Base-by-base conservation (phyloP, 2,797 vertebrate species). In the Lithobates pipiens region DNA sequence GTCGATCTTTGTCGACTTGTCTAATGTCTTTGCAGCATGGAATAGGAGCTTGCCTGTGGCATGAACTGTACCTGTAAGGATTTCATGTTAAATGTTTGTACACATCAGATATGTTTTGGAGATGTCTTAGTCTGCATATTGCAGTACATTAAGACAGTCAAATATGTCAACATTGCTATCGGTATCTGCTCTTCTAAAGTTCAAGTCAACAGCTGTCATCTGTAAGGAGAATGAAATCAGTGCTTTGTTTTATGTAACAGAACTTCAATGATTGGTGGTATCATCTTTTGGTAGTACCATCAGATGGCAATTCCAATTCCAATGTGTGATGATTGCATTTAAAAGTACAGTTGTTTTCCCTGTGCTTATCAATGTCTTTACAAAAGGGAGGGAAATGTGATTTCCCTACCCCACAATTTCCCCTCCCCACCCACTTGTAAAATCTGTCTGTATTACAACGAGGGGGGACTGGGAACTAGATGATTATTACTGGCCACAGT, bases 131-230 rank as follows among this genome's bases (percentile, higher is more conserved):
- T 54, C 23, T 81, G 50, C 39, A 32, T 23, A 82, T 50, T 79
- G 57, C 54, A 65, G 70, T 79, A 29, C 57, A 42, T 50, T 79
- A 73, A 27, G 63, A 78, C 36, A 36, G 69, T 36, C 69, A 74
- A 34, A 32, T 39, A 79, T 68, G 54, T 79, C 70, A 67, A 79
- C 61, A 50, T 74, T 34, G 36, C 54, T 85, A 13, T 71, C 27
- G 16, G 18, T 25, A 77, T 77, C 76, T 63, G 68, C 44, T 68
- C 65, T 34, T 50, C 21, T 76, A 67, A 73, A 73, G 75, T 77
- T 84, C 67, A 79, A 79, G 57, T 79, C 34, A 85, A 29, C 78
- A 70, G 78, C 83, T 85, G 69, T 79, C 54, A 77, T 11, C 46
- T 29, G 11, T 36, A 54, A 34, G 5, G 44, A 18, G 10, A 54